phyloP scores from a whole-genome alignment of 1,140 invertebrate genomes.

The Drosophila serrata region DNA sequence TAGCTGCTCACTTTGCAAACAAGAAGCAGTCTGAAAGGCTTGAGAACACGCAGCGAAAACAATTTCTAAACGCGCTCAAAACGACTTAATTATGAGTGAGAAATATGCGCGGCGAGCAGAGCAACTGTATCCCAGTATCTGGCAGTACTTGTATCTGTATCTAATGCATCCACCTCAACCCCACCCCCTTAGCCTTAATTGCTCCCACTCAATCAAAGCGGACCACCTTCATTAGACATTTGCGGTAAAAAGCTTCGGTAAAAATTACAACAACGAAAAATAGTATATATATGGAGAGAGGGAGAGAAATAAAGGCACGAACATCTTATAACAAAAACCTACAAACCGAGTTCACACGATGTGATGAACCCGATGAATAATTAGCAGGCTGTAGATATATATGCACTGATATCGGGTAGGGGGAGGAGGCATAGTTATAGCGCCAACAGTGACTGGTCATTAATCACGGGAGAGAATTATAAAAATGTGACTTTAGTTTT shows the following conservation, averaged over 20 bases:
- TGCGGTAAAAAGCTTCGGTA: constrained; percentile 72
- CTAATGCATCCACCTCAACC: constrained; percentile 9
- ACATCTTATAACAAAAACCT: constrained; percentile 75
- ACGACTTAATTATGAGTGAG: constrained; percentile 83
- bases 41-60: constrained; percentile 79
- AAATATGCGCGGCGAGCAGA: constrained; percentile 79
- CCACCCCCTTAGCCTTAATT: constrained; percentile 52
- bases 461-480: constrained; percentile 14
- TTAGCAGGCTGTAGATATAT: constrained; percentile 58
- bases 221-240: constrained; percentile 83
- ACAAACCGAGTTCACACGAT: constrained; percentile 82
- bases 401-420: no score
- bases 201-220: constrained; percentile 82
- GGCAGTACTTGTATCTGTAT: constrained; percentile 13
- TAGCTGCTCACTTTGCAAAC: constrained; percentile 75
- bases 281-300: background rate
- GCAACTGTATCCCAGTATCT: constrained; percentile 65
- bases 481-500: constrained; percentile 17
- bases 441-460: constrained; percentile 43
- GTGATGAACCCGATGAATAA: constrained; percentile 69
- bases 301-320: constrained; percentile 7
- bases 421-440: constrained; percentile 18
- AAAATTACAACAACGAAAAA: constrained; percentile 26
- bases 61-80: constrained; percentile 84
- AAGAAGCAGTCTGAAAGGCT: constrained; percentile 43